Evolutionary conservation across 1,140 invertebrate species (phyloP).

Genomic region (Drosophila malerkotliana): DNA sequence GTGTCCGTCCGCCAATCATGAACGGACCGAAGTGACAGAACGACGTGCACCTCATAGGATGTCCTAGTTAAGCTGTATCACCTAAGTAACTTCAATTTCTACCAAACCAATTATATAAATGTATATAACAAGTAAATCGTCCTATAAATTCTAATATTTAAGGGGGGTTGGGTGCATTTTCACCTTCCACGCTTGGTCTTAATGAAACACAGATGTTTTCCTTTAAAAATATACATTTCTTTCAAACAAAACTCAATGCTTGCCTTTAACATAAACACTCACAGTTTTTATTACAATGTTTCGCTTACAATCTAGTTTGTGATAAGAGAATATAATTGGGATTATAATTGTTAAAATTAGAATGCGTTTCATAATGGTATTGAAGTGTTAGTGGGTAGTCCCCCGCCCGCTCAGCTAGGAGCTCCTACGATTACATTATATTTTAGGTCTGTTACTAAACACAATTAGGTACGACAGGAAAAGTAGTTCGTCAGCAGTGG

Average conservation of each 20-base stretch:
- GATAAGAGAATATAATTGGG: constrained; percentile 44
- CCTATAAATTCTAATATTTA: constrained; percentile 1
- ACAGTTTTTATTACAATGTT: constrained; percentile 44
- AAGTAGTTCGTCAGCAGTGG: neutral
- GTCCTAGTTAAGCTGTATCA: constrained; percentile 27
- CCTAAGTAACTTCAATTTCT: constrained; percentile 26
- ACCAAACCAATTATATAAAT: constrained; percentile 20
- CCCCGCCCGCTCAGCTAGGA: constrained; percentile 3
- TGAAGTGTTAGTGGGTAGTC: constrained; percentile 1
- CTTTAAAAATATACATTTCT: neutral
- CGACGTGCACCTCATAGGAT: neutral
- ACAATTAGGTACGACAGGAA: constrained; percentile 12
- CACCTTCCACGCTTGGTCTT: neutral
- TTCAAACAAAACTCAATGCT: neutral
- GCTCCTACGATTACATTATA: constrained; percentile 15
- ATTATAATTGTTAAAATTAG: constrained; percentile 52
- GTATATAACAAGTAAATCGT: constrained; percentile 27
- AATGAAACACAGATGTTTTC: too few species aligned
- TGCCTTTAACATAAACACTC: constrained; percentile 8
- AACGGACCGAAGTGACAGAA: constrained; percentile 85
- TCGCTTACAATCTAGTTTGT: constrained; percentile 40
- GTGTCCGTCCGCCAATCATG: constrained; percentile 87
- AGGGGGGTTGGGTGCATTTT: neutral
- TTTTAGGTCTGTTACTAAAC: constrained; percentile 22
- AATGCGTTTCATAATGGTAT: constrained; percentile 1